Base-by-base conservation (phyloP, 2,113 vertebrate genomes). In the Proterorhinus semilunaris region DNA sequence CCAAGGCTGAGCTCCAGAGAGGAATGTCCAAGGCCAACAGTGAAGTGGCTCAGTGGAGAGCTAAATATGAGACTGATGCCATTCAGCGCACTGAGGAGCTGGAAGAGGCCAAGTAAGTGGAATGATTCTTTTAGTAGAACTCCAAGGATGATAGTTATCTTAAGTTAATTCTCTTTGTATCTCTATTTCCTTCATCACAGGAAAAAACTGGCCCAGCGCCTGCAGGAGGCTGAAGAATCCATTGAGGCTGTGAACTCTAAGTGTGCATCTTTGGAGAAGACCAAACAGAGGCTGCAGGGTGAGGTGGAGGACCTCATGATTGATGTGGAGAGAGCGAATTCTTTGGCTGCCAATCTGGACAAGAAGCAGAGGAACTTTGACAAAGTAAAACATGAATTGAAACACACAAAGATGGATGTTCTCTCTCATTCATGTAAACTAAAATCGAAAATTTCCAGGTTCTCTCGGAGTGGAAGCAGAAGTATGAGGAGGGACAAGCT, bases 41-140 rank as follows among this genome's bases (percentile, higher is more conserved):
- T 10, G 94, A 96, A 85, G 94, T 95, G 10, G 92, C 94, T 79
- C 93, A 94, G 79, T 96, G 95, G 95, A 94, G 95, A 77, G 78
- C 84, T 62, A 95, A 94, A 68, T 95, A 95, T 10, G 95, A 95
- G 75, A 94, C 93, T 0, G 93, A 95, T 36, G 94, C 94, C 36
- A 95, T 95, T 69, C 95, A 95, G 72, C 90, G 91, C 64, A 95
- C 92, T 0, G 94, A 95, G 76, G 94, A 95, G 79, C 91, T 95
- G 57, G 95, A 96, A 79, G 94, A 95, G 76, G 77, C 93, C 81
- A 95, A 95, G 94, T 95, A 8, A 53, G 9, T 42, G 13, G 27
- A 36, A 36, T 36, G 27, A 5, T 36, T 36, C 27, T 36, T 36
- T 36, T 36, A 36, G 27, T 36, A 36, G 27, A 36, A 36, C 27